Evolutionary conservation across 2,797 vertebrate genomes (phyloP).

Genomic region (Helarctos malayanus): DNA sequence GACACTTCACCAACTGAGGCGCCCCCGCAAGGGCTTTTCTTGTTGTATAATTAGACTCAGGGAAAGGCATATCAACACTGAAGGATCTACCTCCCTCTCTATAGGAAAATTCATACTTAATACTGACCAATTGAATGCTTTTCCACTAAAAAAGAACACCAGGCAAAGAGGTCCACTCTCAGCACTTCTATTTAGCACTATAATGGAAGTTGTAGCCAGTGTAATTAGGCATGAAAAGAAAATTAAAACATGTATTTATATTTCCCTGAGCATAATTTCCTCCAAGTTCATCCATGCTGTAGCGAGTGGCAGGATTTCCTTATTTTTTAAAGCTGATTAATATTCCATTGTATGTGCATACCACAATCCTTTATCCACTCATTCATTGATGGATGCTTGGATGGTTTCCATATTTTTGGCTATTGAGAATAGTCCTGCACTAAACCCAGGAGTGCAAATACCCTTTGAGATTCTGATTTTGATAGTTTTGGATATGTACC

Average conservation of each 20-base stretch:
- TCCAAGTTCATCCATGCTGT: background rate
- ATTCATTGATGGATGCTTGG: background rate
- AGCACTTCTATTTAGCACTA: fast-evolving
- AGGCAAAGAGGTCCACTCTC: background rate
- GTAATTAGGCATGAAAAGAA: background rate
- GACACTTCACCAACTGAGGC: no score
- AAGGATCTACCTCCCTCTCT: fast-evolving
- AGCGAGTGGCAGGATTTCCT: background rate
- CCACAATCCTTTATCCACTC: background rate
- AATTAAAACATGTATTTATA: background rate
- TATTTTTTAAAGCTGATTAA: background rate
- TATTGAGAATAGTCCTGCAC: no score
- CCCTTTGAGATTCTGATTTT: background rate
- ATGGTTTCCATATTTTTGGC: background rate
- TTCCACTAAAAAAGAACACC: background rate
- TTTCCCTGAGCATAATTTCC: background rate
- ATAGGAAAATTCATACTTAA: background rate
- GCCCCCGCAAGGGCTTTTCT: background rate
- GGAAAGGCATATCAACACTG: no score
- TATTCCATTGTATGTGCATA: background rate
- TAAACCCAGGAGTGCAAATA: background rate
- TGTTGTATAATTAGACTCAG: fast-evolving
- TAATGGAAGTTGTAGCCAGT: no score
- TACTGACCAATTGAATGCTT: background rate
- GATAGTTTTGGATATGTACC: no score